Percentiles rank a stretch among this genome's conserved stretches.
Evolutionary conservation across 2,797 vertebrate species (phyloP).

Genomic region (Choloepus didactylus): DNA sequence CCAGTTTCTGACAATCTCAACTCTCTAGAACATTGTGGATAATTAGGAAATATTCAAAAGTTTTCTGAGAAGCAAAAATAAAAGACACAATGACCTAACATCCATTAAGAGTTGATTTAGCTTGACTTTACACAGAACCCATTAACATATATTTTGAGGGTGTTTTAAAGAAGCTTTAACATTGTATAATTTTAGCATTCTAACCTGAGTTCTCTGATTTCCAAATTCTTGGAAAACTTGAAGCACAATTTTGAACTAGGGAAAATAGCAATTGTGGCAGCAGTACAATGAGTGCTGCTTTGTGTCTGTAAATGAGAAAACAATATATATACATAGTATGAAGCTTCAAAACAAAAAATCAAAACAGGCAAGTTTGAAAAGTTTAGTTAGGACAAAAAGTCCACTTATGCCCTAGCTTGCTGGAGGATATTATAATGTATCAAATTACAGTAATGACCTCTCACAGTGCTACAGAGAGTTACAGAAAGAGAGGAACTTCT

Average conservation of each 20-base stretch:
- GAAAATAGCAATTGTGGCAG: not conserved
- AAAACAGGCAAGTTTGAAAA: not conserved
- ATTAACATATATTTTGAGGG: not conserved
- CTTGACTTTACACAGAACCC: not conserved
- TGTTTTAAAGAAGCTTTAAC: not conserved
- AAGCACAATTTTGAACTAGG: not conserved
- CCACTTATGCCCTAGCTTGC: not conserved
- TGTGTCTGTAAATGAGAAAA: not conserved
- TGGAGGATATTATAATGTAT: not conserved
- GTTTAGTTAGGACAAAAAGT: not conserved
- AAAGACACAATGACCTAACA: not conserved
- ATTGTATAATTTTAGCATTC: not conserved
- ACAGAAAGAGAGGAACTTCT: not conserved
- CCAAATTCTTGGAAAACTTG: not conserved
- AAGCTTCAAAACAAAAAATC: not conserved
- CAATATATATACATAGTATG: too few species aligned
- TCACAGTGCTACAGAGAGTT: not conserved
- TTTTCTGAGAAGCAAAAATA: constrained; percentile 3
- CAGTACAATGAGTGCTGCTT: not conserved
- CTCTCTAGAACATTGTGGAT: not conserved
- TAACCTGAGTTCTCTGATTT: not conserved
- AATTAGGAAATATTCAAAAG: not conserved
- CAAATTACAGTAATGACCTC: not conserved
- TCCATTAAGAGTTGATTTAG: not conserved
- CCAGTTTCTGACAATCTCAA: not conserved